Conservation (phyloP, 2,797 vertebrate species). For the Artibeus jamaicensis region DNA sequence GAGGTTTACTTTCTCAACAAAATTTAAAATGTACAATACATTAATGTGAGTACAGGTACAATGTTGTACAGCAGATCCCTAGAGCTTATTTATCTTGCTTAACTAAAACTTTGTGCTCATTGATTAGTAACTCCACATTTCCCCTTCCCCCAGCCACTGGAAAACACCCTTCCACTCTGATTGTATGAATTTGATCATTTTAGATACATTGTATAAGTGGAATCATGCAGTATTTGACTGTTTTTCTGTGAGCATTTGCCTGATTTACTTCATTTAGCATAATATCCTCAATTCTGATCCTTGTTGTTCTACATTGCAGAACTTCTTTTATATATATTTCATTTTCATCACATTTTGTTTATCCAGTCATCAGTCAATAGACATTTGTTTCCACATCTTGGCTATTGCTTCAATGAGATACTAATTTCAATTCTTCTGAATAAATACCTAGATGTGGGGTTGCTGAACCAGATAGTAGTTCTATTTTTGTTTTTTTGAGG, state of each 20-base stretch:
- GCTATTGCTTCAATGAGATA: background rate
- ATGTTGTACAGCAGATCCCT: background rate
- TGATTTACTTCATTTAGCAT: background rate
- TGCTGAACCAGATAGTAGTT: background rate
- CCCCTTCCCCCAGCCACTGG: background rate
- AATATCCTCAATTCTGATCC: background rate
- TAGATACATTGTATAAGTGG: background rate
- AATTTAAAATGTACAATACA: background rate
- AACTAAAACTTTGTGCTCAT: background rate
- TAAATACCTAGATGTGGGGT: background rate
- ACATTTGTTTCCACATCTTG: background rate
- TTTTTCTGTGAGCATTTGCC: background rate
- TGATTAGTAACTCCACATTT: background rate
- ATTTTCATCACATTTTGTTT: background rate
- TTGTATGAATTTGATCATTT: background rate
- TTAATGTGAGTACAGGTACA: background rate
- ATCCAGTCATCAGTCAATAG: background rate
- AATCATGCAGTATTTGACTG: background rate
- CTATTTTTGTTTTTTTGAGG: background rate
- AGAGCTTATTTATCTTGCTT: background rate
- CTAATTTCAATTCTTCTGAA: background rate
- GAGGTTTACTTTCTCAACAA: background rate
- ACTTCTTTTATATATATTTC: background rate
- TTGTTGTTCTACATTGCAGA: background rate
- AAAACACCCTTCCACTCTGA: background rate